Evolutionary conservation across 2,888 invertebrate species (phyloP).

Genomic region (Clitarchus hookeri): DNA sequence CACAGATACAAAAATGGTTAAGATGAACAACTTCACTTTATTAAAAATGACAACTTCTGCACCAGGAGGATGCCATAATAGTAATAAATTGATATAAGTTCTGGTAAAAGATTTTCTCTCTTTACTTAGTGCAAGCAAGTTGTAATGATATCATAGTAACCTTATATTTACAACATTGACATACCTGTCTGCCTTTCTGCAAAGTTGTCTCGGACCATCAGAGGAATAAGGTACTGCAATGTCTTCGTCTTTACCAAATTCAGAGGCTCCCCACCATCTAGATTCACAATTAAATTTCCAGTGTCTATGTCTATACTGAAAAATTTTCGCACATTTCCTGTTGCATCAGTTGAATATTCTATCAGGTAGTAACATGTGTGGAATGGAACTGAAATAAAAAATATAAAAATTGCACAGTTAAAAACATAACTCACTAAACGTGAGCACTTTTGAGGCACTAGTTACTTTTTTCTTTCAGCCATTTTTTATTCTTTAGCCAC

Average conservation of each 20-base stretch:
- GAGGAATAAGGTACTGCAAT: constrained; percentile 56
- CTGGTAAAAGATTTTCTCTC: too few species aligned
- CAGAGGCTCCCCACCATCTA: constrained; percentile 54
- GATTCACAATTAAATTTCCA: constrained; percentile 57
- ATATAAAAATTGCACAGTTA: neutral
- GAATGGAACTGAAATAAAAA: constrained; percentile 55
- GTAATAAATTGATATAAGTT: too few species aligned
- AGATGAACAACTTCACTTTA: too few species aligned
- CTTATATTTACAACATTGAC: neutral
- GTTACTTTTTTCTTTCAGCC: too few species aligned
- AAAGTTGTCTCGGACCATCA: constrained; percentile 62
- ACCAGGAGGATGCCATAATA: too few species aligned
- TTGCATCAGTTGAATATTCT: constrained; percentile 54
- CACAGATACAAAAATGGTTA: too few species aligned
- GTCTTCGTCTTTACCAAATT: constrained; percentile 49
- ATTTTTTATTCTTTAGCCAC: too few species aligned
- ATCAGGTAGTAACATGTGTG: constrained; percentile 61
- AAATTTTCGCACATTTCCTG: constrained; percentile 47
- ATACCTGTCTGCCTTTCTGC: constrained; percentile 17
- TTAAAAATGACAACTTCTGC: too few species aligned
- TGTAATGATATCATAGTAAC: too few species aligned
- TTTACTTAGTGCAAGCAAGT: too few species aligned
- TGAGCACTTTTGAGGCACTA: too few species aligned
- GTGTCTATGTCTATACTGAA: constrained; percentile 59
- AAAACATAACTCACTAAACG: neutral